Percentiles rank a stretch among this genome's conserved stretches.
These are phyloP conservation scores for Melanotus villosus DNA, from an alignment of 2,888 invertebrate species.

Conservation along the genomic window DNA sequence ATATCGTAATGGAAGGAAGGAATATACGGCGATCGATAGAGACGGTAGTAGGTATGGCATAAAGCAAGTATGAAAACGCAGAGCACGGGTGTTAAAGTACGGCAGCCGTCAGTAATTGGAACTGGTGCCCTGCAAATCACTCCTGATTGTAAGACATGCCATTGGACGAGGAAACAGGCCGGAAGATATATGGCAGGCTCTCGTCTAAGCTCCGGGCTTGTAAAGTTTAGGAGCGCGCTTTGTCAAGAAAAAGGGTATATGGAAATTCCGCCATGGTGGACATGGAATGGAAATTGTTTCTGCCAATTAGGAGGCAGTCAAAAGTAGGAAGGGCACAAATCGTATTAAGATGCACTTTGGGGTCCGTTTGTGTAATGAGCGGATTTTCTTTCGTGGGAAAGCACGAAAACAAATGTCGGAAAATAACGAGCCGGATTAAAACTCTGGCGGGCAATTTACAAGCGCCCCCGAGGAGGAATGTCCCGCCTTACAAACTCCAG, in stretches of 20 bases:
- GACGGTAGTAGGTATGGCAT: constrained; percentile 6
- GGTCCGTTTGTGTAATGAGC: constrained; percentile 32
- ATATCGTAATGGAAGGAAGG: background rate
- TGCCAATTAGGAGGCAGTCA: background rate
- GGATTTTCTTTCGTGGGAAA: constrained; percentile 34
- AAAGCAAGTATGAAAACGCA: constrained; percentile 42
- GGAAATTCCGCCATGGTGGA: constrained; percentile 58
- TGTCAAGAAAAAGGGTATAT: constrained; percentile 58
- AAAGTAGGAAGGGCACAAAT: constrained; percentile 18
- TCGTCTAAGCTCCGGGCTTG: constrained; percentile 61
- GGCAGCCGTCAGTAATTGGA: constrained; percentile 61
- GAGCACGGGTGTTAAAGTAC: constrained; percentile 54
- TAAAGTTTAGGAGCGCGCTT: constrained; percentile 60
- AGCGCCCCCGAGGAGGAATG: constrained; percentile 44
- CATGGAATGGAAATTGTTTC: constrained; percentile 42
- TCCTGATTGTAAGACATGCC: constrained; percentile 63
- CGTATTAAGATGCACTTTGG: constrained; percentile 38
- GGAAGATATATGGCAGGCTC: constrained; percentile 62
- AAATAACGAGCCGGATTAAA: constrained; percentile 48
- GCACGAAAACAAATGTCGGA: constrained; percentile 38
- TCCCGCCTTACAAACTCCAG: constrained; percentile 45
- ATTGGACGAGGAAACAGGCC: constrained; percentile 61
- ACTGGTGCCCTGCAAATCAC: constrained; percentile 63
- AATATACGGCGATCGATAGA: constrained; percentile 4
- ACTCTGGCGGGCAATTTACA: constrained; percentile 47